phyloP scores from a whole-genome alignment of 2,113 vertebrate species.

The Otolemur garnettii region DNA sequence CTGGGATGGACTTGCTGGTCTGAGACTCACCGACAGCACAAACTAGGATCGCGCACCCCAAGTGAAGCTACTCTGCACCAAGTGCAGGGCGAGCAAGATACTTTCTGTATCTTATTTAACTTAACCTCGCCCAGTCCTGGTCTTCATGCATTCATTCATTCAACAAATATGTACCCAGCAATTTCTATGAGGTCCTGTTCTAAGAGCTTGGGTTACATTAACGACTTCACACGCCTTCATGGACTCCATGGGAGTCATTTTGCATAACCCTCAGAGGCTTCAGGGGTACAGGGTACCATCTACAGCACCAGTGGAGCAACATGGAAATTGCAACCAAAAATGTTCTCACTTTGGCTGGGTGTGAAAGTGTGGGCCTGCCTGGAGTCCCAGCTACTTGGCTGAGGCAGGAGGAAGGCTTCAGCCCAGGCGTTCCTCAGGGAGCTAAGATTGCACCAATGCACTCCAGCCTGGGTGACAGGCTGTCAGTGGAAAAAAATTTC shows the following conservation, averaged over 20 bases:
- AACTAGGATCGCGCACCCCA: neutral
- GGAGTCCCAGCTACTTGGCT: no score
- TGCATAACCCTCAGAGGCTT: neutral
- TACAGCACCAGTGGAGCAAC: neutral
- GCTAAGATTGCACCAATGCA: no score
- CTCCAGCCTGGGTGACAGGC: no score
- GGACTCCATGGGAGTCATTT: neutral
- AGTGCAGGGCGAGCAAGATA: neutral
- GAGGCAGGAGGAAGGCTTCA: no score
- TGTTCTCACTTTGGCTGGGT: neutral
- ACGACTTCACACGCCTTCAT: neutral
- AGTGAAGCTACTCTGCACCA: neutral
- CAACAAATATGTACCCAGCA: neutral
- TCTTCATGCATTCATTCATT: conserved; percentile 26
- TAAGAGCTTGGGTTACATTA: neutral
- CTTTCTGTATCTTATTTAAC: neutral
- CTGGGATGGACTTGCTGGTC: neutral
- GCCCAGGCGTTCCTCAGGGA: no score
- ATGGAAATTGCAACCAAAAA: neutral
- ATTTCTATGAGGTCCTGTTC: neutral
- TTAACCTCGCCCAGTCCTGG: neutral
- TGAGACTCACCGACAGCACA: neutral
- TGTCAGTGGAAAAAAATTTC: no score
- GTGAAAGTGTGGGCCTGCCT: no score
- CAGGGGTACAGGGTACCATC: no score